A percentile compares a stretch with the other conserved stretches of the same genome.
Evolutionary conservation across 2,888 invertebrate species (phyloP).

Genomic region (Tenthredo mesomela): DNA sequence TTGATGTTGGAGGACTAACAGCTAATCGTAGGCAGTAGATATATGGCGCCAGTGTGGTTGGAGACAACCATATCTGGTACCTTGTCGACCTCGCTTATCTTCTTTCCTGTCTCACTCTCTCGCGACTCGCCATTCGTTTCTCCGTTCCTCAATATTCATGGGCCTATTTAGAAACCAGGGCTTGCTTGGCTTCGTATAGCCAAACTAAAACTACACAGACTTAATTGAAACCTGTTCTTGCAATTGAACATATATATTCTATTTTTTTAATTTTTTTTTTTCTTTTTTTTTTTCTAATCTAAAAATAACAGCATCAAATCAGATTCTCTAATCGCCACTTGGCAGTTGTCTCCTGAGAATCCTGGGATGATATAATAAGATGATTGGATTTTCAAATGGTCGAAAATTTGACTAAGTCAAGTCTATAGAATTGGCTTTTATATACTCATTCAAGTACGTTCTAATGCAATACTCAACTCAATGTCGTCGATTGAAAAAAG

Average conservation of each 20-base stretch:
- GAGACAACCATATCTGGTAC: conserved; percentile 75
- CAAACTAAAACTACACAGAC: conserved; percentile 34
- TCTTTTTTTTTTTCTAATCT: not conserved
- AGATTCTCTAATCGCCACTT: not conserved
- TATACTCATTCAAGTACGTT: not conserved
- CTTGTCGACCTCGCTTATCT: conserved; percentile 76
- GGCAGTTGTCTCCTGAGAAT: not conserved
- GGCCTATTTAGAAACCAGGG: conserved; percentile 50
- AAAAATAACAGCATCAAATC: not conserved
- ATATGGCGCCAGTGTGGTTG: conserved; percentile 70
- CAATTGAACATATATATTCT: conserved; percentile 33
- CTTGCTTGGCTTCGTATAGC: conserved; percentile 30
- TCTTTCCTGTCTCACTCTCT: conserved; percentile 67
- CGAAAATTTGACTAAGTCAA: not conserved
- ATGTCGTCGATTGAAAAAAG: conserved; percentile 9
- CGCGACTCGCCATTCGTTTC: conserved; percentile 51
- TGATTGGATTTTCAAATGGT: not conserved
- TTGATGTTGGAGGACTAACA: conserved; percentile 51
- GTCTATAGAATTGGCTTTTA: not conserved
- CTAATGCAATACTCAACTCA: not conserved
- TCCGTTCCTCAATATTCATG: conserved; percentile 51
- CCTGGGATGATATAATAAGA: not conserved
- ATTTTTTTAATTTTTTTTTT: not conserved
- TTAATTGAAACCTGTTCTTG: conserved; percentile 49
- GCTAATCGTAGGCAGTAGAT: conserved; percentile 72